A percentile compares a stretch with the other conserved stretches of the same genome.
Evolutionary conservation across 1,140 invertebrate species (phyloP).

Genomic region (Ostrea edulis): DNA sequence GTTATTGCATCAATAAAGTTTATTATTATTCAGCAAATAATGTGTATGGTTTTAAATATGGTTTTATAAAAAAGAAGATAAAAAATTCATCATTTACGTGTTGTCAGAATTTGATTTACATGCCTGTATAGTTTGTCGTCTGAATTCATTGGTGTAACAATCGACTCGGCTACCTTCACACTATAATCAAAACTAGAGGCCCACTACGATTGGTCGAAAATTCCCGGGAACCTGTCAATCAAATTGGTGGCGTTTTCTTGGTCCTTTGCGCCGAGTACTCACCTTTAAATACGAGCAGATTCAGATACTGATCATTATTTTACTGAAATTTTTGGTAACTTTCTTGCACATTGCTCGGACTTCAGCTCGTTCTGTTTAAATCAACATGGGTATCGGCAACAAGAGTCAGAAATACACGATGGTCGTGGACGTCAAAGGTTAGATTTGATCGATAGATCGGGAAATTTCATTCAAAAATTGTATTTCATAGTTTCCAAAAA

Average conservation of each 20-base stretch:
- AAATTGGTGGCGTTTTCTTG: neutral
- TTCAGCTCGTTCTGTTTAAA: neutral
- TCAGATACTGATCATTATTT: neutral
- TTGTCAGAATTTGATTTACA: too few species aligned
- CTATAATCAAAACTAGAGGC: neutral
- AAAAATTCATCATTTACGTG: too few species aligned
- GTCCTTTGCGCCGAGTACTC: neutral
- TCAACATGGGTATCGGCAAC: neutral
- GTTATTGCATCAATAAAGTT: too few species aligned
- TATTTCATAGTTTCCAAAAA: neutral
- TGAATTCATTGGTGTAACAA: neutral
- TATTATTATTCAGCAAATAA: too few species aligned
- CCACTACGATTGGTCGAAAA: neutral
- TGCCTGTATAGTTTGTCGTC: too few species aligned
- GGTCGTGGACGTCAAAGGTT: slow-evolving; percentile 3
- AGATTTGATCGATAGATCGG: neutral
- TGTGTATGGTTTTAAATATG: too few species aligned
- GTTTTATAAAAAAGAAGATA: too few species aligned
- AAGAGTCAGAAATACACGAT: slow-evolving; percentile 4
- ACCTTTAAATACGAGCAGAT: slow-evolving; percentile 26
- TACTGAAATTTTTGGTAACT: neutral
- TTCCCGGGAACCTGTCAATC: neutral
- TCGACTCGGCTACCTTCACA: neutral
- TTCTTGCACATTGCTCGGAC: neutral
- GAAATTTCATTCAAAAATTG: neutral